Evolutionary conservation across 2,888 invertebrate species (phyloP).

Genomic region (Parnassius orleans): DNA sequence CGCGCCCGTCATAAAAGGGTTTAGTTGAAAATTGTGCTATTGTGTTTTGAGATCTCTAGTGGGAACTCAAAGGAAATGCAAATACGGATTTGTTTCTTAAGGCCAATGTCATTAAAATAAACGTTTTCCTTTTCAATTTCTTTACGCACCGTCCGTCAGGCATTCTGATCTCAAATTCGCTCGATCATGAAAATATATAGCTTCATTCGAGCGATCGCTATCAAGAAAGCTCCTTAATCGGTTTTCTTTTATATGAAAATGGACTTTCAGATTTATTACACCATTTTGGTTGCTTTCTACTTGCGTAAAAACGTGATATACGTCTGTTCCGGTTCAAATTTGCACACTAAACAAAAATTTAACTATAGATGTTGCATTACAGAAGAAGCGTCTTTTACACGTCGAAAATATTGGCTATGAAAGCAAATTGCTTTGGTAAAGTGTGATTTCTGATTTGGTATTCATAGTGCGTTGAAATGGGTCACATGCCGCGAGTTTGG

Average conservation of each 20-base stretch:
- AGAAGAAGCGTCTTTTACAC: slow-evolving; percentile 51
- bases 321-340: slow-evolving; percentile 61
- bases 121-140: slow-evolving; percentile 73
- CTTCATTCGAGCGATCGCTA: slow-evolving; percentile 77
- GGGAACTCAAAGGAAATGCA: slow-evolving; percentile 40
- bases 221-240: slow-evolving; percentile 79
- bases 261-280: slow-evolving; percentile 77
- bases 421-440: slow-evolving; percentile 70
- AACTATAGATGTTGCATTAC: slow-evolving; percentile 55
- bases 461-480: slow-evolving; percentile 72
- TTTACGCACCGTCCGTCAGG: slow-evolving; percentile 74
- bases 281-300: slow-evolving; percentile 70
- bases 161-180: slow-evolving; percentile 72
- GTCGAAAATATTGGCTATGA: slow-evolving; percentile 65
- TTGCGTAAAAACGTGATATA: slow-evolving; percentile 67
- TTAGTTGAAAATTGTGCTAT: neutral
- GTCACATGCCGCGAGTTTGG: slow-evolving; percentile 53
- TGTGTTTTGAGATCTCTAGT: slow-evolving; percentile 8
- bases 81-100: slow-evolving; percentile 48
- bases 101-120: slow-evolving; percentile 64
- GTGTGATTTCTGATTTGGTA: slow-evolving; percentile 77
- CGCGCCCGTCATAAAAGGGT: too few relatives aligned
- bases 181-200: slow-evolving; percentile 81
- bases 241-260: slow-evolving; percentile 80
- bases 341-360: slow-evolving; percentile 73